phyloP scores from a whole-genome alignment of 2,113 vertebrate genomes.

The Passer montanus region DNA sequence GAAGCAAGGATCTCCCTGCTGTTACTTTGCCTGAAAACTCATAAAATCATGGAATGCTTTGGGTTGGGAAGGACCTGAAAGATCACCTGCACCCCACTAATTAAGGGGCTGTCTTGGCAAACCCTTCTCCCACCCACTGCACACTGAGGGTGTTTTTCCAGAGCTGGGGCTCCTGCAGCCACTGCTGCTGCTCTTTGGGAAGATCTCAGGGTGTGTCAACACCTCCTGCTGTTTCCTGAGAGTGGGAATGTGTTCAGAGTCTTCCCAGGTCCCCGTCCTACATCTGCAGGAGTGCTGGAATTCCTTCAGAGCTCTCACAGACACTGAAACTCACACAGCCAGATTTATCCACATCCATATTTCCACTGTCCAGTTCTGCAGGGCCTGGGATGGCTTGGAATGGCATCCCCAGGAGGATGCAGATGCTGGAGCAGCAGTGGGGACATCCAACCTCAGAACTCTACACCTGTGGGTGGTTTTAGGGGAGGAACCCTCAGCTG shows the following conservation, averaged over 20 bases:
- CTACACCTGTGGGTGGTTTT: background rate
- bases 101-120: background rate
- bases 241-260: background rate
- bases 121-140: background rate
- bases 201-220: background rate
- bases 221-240: background rate
- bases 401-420: background rate
- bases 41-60: background rate
- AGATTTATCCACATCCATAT: background rate
- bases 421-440: background rate
- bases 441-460: background rate
- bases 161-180: background rate
- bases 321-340: background rate
- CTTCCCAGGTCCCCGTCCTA: background rate
- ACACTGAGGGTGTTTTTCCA: background rate
- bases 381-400: background rate
- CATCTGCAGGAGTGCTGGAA: background rate
- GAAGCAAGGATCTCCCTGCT: background rate
- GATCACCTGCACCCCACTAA: background rate
- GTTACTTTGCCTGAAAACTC: background rate
- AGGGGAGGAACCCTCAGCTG: background rate
- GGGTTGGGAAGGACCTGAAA: background rate
- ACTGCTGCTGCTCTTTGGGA: background rate
- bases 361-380: background rate
- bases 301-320: rapidly evolving